A percentile compares a stretch with the other conserved stretches of the same genome.
Conservation (phyloP, 2,888 invertebrate genomes). For the Philaethria dido region DNA sequence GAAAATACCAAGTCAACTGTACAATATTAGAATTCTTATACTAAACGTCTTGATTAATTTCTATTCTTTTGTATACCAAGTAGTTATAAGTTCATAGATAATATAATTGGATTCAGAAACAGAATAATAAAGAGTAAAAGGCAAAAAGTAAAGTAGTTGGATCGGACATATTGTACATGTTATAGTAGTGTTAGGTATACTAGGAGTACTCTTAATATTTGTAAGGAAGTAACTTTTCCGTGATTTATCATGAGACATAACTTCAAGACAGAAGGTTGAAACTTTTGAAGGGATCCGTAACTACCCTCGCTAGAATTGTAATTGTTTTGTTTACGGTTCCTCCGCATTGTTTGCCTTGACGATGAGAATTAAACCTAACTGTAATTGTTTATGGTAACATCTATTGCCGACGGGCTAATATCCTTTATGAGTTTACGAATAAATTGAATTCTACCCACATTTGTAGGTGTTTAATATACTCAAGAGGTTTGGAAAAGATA, state of each 20-base stretch:
- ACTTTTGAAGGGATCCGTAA: slow-evolving; percentile 63
- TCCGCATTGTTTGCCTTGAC: slow-evolving; percentile 61
- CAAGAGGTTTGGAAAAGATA: neutral
- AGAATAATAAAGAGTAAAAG: neutral
- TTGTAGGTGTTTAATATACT: slow-evolving; percentile 18
- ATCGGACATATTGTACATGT: neutral
- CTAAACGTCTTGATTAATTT: neutral
- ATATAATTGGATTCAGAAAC: neutral
- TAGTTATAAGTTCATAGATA: neutral
- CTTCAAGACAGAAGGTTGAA: slow-evolving; percentile 43
- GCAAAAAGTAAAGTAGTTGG: neutral
- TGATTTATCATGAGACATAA: slow-evolving; percentile 42
- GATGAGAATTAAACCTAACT: slow-evolving; percentile 62
- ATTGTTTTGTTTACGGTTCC: slow-evolving; percentile 69
- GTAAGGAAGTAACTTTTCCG: slow-evolving; percentile 22
- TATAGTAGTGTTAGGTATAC: neutral
- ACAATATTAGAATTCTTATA: neutral
- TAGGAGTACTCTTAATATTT: neutral
- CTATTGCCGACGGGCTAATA: slow-evolving; percentile 52
- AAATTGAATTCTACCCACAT: slow-evolving; percentile 37
- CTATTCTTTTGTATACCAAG: neutral
- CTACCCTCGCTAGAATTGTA: slow-evolving; percentile 62
- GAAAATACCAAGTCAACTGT: neutral
- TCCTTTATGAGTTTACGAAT: slow-evolving; percentile 44
- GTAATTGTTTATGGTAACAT: slow-evolving; percentile 63